These are phyloP conservation scores for Plutella xylostella DNA, from an alignment of 2,888 invertebrate species.

Conservation along the genomic window DNA sequence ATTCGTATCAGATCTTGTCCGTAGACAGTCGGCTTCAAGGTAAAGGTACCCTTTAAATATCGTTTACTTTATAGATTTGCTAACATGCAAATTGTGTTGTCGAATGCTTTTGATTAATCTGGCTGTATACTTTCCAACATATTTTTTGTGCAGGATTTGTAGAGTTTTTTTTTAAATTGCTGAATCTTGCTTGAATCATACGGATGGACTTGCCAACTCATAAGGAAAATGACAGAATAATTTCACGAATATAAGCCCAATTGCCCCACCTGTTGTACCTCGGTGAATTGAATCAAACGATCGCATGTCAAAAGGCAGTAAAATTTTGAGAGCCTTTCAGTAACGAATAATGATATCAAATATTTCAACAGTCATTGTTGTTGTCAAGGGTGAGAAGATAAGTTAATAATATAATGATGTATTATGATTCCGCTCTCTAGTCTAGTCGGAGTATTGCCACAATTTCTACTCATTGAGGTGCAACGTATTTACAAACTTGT, in stretches of 20 bases:
- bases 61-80: no score
- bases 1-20: slow-evolving; percentile 11
- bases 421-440: slow-evolving; percentile 47
- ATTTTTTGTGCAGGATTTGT: no score
- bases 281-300: slow-evolving; percentile 56
- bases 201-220: no score
- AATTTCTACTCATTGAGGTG: slow-evolving; percentile 29
- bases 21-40: no score
- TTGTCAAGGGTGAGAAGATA: slow-evolving; percentile 69
- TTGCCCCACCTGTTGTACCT: slow-evolving; percentile 40
- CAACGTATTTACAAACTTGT: background rate
- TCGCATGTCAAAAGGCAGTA: slow-evolving; percentile 60
- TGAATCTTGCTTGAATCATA: no score
- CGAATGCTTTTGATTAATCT: no score
- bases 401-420: slow-evolving; percentile 68
- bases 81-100: no score
- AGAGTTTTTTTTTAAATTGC: no score
- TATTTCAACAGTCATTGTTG: slow-evolving; percentile 63
- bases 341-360: slow-evolving; percentile 61
- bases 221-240: no score
- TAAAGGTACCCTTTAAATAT: no score
- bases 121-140: no score
- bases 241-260: no score
- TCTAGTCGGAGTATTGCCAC: slow-evolving; percentile 45
- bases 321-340: slow-evolving; percentile 37